Conservation (phyloP, 2,113 vertebrate genomes). For the Stegastes partitus region DNA sequence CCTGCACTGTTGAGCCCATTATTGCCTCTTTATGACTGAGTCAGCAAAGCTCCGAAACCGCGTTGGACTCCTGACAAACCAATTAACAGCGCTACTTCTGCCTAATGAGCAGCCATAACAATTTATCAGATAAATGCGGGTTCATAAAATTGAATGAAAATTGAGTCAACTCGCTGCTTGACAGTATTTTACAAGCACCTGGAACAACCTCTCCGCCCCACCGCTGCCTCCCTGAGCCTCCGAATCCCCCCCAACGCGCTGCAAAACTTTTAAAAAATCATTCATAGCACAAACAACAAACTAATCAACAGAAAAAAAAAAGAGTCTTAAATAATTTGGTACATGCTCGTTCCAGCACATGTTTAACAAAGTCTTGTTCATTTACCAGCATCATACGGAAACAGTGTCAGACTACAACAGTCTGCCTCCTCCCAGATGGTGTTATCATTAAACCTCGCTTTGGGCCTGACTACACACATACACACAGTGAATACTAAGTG, state of each 20-base stretch:
- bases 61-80: slow-evolving; percentile 69
- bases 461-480: slow-evolving; percentile 49
- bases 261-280: slow-evolving; percentile 7
- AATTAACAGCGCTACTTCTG: slow-evolving; percentile 63
- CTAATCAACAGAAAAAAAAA: slow-evolving; percentile 51
- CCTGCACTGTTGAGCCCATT: slow-evolving; percentile 50
- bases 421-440: slow-evolving; percentile 79
- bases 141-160: slow-evolving; percentile 52
- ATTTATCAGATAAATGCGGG: slow-evolving; percentile 52
- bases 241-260: not conserved
- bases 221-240: slow-evolving; percentile 8
- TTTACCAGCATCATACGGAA: slow-evolving; percentile 53
- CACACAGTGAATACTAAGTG: slow-evolving; percentile 65
- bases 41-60: slow-evolving; percentile 61
- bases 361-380: slow-evolving; percentile 63
- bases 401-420: slow-evolving; percentile 62
- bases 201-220: not conserved
- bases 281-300: slow-evolving; percentile 26
- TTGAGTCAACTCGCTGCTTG: slow-evolving; percentile 18
- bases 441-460: slow-evolving; percentile 77
- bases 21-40: slow-evolving; percentile 63
- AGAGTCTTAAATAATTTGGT: slow-evolving; percentile 59
- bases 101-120: slow-evolving; percentile 63
- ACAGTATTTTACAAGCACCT: slow-evolving; percentile 40
- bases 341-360: slow-evolving; percentile 46